Evolutionary conservation across 2,113 vertebrate species (phyloP).

Genomic region (Helogale parvula): DNA sequence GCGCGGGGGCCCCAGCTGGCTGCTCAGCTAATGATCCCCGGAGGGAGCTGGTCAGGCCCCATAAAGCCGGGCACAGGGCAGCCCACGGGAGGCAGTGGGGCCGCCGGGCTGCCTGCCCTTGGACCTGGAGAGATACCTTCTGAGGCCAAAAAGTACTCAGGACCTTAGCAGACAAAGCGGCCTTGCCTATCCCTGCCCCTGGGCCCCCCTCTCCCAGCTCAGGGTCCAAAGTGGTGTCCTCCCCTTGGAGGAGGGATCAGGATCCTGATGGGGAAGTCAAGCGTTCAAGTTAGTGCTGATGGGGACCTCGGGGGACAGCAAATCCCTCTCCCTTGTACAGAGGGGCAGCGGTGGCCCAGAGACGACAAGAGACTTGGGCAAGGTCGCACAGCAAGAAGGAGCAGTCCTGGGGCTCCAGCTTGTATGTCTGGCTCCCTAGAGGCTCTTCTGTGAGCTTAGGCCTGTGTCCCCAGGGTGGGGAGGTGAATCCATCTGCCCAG

Average conservation of each 20-base stretch:
- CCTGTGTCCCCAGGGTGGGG: not conserved
- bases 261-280: not conserved
- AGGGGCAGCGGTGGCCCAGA: not conserved
- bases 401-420: not conserved
- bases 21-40: constrained; percentile 54
- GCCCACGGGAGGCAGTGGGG: constrained; percentile 21
- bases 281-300: not conserved
- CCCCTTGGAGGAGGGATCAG: too few species aligned
- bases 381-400: not conserved
- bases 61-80: constrained; percentile 51
- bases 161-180: not conserved
- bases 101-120: not conserved
- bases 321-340: not conserved
- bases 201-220: accelerated
- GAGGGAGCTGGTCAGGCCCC: constrained; percentile 59
- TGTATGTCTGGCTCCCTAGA: accelerated
- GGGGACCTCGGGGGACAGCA: not conserved
- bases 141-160: not conserved
- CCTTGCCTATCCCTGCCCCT: not conserved
- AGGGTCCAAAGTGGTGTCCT: not conserved
- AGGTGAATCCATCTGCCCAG: not conserved
- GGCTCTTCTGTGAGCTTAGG: not conserved
- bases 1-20: constrained; percentile 66
- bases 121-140: not conserved
- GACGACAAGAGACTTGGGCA: not conserved